Conservation (phyloP, 2,797 vertebrate species). For the Tolypeutes matacus region DNA sequence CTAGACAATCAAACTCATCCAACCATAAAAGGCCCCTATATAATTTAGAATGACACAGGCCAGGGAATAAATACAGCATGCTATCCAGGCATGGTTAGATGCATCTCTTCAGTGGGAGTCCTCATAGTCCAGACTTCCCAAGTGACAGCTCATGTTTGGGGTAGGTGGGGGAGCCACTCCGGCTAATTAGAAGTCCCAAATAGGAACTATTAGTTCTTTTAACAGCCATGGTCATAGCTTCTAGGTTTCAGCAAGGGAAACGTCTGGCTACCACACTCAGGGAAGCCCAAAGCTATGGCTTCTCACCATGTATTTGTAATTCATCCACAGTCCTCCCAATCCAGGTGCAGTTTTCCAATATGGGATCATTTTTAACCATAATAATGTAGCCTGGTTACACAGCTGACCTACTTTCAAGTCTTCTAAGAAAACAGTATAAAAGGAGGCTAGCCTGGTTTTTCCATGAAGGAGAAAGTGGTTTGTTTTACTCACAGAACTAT, state of each 20-base stretch:
- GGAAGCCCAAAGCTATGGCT: neutral
- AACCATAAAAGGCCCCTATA: neutral
- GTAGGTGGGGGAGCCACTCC: neutral
- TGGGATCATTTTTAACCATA: neutral
- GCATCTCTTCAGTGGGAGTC: neutral
- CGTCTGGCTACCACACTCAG: neutral
- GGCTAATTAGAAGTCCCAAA: neutral
- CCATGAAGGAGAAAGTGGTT: neutral
- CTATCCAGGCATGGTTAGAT: neutral
- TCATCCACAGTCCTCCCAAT: neutral
- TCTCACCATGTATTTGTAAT: neutral
- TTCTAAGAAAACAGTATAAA: neutral
- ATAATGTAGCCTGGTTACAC: neutral
- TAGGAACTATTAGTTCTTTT: neutral
- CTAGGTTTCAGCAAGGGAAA: neutral
- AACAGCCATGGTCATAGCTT: neutral
- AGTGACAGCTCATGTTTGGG: neutral
- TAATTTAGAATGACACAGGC: neutral
- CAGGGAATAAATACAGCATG: neutral
- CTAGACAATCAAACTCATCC: neutral
- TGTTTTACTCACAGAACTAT: neutral
- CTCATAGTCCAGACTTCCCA: neutral
- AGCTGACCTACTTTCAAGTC: neutral
- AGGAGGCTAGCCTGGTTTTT: neutral
- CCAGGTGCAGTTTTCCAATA: neutral